Conservation (phyloP, 1,140 invertebrate species). For the Trichogramma pretiosum region DNA sequence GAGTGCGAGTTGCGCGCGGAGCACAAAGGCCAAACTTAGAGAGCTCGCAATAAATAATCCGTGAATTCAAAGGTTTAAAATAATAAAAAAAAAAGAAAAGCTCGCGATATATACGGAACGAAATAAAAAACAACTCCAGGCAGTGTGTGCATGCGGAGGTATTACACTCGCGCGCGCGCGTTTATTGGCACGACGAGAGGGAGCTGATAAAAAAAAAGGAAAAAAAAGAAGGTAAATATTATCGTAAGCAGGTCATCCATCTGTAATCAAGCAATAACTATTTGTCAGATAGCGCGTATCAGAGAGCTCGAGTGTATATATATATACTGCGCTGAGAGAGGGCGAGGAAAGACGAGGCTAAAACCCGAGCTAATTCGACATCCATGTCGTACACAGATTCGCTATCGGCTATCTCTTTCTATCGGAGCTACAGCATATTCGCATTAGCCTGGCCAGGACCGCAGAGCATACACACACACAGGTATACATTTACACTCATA, state of each 20-base stretch:
- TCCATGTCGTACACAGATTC: slow-evolving; percentile 48
- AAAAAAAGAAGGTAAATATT: neutral
- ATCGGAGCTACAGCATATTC: slow-evolving; percentile 48
- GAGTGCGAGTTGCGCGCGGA: neutral
- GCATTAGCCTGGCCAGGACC: slow-evolving; percentile 46
- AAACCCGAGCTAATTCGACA: slow-evolving; percentile 50
- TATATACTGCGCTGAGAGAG: too few species aligned
- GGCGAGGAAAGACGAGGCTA: too few species aligned
- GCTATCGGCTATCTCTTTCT: slow-evolving; percentile 48
- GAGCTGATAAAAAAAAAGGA: neutral
- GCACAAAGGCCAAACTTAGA: too few species aligned
- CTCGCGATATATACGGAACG: neutral
- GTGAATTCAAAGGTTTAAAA: too few species aligned
- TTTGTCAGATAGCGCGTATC: slow-evolving; percentile 37
- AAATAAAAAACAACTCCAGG: neutral
- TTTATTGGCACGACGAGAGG: too few species aligned
- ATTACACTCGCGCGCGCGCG: too few species aligned
- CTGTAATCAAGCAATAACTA: slow-evolving; percentile 50
- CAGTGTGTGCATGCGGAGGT: too few species aligned
- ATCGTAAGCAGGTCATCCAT: slow-evolving; percentile 31
- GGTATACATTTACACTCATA: slow-evolving; percentile 31
- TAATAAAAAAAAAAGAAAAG: slow-evolving; percentile 7
- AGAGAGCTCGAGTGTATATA: too few species aligned
- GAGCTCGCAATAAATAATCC: too few species aligned
- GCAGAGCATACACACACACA: slow-evolving; percentile 40